Evolutionary conservation across 2,888 invertebrate species (phyloP), one percentile per base, ranked within the genome.

Genomic region (Lasioglossum oenotherae): DNA sequence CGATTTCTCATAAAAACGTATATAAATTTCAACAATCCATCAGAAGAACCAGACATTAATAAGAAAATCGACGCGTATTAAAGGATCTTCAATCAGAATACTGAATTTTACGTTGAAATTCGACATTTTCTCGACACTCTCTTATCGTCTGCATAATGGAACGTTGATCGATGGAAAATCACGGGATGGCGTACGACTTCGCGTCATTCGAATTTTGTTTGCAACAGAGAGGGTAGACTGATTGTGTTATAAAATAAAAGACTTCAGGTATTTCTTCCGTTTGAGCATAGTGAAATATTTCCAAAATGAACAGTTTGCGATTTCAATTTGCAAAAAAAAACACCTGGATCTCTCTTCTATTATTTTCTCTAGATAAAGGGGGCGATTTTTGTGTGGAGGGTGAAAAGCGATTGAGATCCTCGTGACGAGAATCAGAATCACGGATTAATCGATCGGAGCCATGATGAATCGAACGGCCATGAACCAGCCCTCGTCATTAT

Each of bases 381-480:
- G 14, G 12, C 44, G 44, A 44, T 44, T 44, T 14, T 49, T 5
- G 16, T 46, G 16, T 19, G 5, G 49, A 49, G 49, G 19, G 19
- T 49, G 19, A 19, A 49, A 6, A 73, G 49, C 14, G 35, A 31
- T 71, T 35, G 82, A 82, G 23, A 27, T 16, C 19, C n/a, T 44
- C 82, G 78, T 38, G 78, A 74, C 57, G 78, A 23, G 60, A 60
- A 60, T 60, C 60, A 2, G 27, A 14, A 60, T 14, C 60, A 16
- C 27, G 60, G 60, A 60, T 60, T 16, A 27, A 60, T 60, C 27
- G 60, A 60, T 60, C 14, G 60, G 0, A 60, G n/a, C 60, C 27
- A 5, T n/a, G 60, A 27, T 31, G 27, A 27, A 31, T 12, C 38
- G 53, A 73, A 60, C 46, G 16, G 1, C 44, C 31, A 73, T 46